Evolutionary conservation across 2,888 invertebrate species (phyloP), one percentile per base, ranked within the genome.

Genomic region (Pterostichus madidus): DNA sequence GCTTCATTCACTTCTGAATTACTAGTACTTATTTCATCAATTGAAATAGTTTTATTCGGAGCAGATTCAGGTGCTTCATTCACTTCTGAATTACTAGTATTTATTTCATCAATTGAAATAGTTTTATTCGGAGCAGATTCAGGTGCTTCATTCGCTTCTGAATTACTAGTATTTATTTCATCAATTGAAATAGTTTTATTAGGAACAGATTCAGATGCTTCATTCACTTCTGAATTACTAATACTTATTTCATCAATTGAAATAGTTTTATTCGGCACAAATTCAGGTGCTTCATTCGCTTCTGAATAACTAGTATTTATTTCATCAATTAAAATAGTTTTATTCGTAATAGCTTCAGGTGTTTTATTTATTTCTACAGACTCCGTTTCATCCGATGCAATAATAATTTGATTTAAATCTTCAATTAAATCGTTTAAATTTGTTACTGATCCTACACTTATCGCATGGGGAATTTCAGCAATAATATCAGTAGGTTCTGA

Each of bases 171-270:
- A 46, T 56, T 56, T 56, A 56, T 31, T 31, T 59, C 31, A 39
- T n/a, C n/a, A n/a, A 13, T 15, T 15, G 24, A 24, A 24, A 52
- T 75, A 52, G 31, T 75, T 24, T 53, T 49, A 53, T 75, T 52
- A 46, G 35, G 1, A 39, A 39, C 11, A 8, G 13, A 15, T n/a
- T 6, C 35, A 68, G 13, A 4, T 53, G 17, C 2, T 53, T 53
- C 53, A 53, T 53, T 53, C 13, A 11, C 8, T 1, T 39, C 2
- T 24, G 24, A n/a, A n/a, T n/a, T n/a, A n/a, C n/a, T n/a, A n/a
- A n/a, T 24, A 3, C 3, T 24, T 24, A 24, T 24, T 2, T 24
- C 24, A 24, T 2, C 1, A n/a, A n/a, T n/a, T 24, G 24, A 24
- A 24, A 24, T 24, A 24, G 1, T 3, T 24, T 24, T 24, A 24